A percentile compares a stretch with the other conserved stretches of the same genome.
Evolutionary conservation across 2,797 vertebrate genomes (phyloP).

Genomic region (Parauchenoglanis ngamensis): DNA sequence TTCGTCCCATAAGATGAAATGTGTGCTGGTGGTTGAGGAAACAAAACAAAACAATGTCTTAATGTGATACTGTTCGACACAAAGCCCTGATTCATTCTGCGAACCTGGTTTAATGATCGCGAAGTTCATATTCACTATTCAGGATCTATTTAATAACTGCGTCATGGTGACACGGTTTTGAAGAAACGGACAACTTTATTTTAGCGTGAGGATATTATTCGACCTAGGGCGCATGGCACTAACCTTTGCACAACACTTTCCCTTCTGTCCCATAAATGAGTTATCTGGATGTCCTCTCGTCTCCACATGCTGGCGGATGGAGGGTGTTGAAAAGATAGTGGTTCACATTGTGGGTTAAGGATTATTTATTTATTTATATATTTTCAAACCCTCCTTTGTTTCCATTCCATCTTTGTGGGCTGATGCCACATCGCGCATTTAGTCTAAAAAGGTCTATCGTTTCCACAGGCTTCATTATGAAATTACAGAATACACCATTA

Average conservation of each 20-base stretch:
- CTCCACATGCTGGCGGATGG: background rate
- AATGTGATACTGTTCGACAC: background rate
- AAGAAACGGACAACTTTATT: background rate
- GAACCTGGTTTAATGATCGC: background rate
- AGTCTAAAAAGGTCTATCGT: conserved; percentile 42
- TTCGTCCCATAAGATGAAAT: background rate
- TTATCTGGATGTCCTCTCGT: background rate
- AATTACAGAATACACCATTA: conserved; percentile 45
- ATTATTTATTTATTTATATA: background rate
- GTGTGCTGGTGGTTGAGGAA: background rate
- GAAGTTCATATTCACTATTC: background rate
- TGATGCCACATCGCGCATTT: conserved; percentile 38
- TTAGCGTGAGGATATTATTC: background rate
- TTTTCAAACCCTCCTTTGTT: background rate
- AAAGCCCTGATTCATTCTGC: background rate
- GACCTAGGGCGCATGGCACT: background rate
- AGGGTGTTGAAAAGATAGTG: background rate
- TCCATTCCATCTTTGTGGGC: background rate
- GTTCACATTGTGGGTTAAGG: background rate
- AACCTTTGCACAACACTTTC: background rate
- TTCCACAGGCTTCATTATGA: conserved; percentile 40
- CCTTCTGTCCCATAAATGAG: background rate
- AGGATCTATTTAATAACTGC: background rate
- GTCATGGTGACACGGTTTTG: background rate
- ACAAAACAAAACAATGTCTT: background rate